Evolutionary conservation across 53 echinoderm and acorn worm genomes (phyloP).

Genomic region (Mesocentrotus franciscanus): DNA sequence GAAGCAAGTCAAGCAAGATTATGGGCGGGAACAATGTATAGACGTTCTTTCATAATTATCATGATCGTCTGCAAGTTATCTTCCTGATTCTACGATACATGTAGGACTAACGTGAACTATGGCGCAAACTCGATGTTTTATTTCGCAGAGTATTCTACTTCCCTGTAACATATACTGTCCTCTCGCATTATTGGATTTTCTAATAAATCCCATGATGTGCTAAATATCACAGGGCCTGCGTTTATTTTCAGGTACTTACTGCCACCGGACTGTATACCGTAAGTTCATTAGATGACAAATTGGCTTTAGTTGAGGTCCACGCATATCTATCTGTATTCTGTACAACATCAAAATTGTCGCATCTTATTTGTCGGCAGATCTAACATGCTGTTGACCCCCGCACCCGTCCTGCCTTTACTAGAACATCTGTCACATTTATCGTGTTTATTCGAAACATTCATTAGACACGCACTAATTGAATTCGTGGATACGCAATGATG

Average conservation of each 20-base stretch:
- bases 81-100: no score
- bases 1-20: no score
- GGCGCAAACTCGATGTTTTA: background rate
- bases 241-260: background rate
- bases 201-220: background rate
- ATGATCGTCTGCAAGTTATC: no score
- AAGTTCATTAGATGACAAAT: constrained; percentile 9
- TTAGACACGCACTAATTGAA: background rate
- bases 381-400: no score
- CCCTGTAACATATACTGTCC: background rate
- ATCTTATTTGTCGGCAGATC: background rate
- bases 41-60: no score
- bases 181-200: background rate
- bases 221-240: background rate
- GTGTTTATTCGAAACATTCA: background rate
- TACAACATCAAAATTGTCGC: background rate
- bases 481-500: background rate
- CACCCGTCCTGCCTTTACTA: background rate
- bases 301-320: background rate
- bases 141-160: background rate
- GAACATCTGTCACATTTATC: background rate
- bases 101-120: no score
- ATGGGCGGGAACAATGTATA: no score
- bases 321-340: no score
- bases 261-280: background rate